Evolutionary conservation across 2,113 vertebrate species (phyloP).

Genomic region (Phalacrocorax pelagicus): DNA sequence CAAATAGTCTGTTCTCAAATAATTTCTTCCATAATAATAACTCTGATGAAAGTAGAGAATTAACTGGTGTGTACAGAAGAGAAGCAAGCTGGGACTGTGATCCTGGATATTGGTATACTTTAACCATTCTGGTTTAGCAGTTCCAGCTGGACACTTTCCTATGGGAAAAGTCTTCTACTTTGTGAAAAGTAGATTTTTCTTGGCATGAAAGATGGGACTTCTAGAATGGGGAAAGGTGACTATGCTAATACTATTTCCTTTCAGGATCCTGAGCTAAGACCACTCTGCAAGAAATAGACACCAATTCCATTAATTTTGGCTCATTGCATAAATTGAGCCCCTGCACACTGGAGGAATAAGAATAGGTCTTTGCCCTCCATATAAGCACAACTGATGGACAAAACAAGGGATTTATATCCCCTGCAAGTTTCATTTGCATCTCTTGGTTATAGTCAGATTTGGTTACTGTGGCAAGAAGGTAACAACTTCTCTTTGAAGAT

Average conservation of each 20-base stretch:
- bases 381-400: background rate
- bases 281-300: background rate
- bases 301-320: background rate
- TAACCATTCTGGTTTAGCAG: background rate
- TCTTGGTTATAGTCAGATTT: background rate
- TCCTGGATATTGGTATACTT: background rate
- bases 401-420: background rate
- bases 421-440: background rate
- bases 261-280: background rate
- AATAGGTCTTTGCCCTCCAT: background rate
- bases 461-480: background rate
- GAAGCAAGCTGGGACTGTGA: background rate
- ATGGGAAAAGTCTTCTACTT: background rate
- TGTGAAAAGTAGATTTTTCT: background rate
- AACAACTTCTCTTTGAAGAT: background rate
- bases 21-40: background rate
- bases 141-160: background rate
- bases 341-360: background rate
- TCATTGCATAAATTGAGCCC: background rate
- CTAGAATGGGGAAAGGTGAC: background rate
- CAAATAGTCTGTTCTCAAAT: background rate
- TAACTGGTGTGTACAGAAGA: background rate
- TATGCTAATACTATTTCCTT: background rate
- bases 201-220: background rate
- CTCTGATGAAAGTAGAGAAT: background rate